These are phyloP conservation scores for Dasysyrphus tricinctus DNA, from an alignment of 2,888 invertebrate genomes.

Conservation along the genomic window DNA sequence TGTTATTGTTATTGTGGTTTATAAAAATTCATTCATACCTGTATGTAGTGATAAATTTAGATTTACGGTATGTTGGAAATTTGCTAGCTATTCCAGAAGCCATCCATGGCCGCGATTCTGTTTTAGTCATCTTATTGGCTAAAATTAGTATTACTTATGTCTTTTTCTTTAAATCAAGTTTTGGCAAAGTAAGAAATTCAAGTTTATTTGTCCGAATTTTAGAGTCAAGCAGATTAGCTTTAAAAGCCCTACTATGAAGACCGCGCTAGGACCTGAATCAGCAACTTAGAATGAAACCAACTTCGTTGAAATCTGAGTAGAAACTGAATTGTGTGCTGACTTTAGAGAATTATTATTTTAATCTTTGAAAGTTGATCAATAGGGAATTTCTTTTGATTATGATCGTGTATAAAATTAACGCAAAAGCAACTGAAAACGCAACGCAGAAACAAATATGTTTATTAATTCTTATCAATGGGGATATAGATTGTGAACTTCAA, in stretches of 20 bases:
- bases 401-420: not conserved
- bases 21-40: conserved; percentile 76
- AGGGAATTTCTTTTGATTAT: conserved; percentile 35
- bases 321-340: conserved; percentile 39
- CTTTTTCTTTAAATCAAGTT: conserved; percentile 17
- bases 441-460: conserved; percentile 1
- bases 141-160: not conserved
- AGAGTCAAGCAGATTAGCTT: not conserved
- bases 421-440: conserved; percentile 16
- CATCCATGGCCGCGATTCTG: conserved; percentile 79
- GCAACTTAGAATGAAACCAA: conserved; percentile 43
- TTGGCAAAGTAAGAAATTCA: conserved; percentile 7
- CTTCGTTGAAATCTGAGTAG: conserved; percentile 48
- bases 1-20: not conserved
- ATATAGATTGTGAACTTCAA: not conserved
- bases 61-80: conserved; percentile 82
- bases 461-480: conserved; percentile 47
- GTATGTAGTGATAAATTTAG: conserved; percentile 78
- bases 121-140: conserved; percentile 38
- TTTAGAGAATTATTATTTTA: conserved; percentile 49
- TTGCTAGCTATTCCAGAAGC: conserved; percentile 81
- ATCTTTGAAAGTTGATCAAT: conserved; percentile 49
- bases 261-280: not conserved
- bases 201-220: not conserved
- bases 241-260: conserved; percentile 3